Conservation (phyloP, 2,888 invertebrate species). For the Deroplatys truncata region DNA sequence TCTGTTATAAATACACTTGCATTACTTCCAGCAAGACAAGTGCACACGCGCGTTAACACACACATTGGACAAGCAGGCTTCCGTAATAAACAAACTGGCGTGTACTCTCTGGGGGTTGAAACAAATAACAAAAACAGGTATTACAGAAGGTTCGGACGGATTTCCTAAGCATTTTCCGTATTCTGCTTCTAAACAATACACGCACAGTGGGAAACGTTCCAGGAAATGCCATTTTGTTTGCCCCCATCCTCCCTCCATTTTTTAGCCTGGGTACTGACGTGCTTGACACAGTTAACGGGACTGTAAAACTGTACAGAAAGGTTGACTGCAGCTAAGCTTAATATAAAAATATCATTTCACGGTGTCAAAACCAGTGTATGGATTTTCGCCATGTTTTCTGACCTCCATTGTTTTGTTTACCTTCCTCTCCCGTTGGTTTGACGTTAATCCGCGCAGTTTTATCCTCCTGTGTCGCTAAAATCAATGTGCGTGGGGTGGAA, state of each 20-base stretch:
- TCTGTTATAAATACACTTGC: too few species aligned
- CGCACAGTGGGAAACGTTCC: not conserved
- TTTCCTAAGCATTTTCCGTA: not conserved
- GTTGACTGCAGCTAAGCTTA: not conserved
- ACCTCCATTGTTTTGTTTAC: not conserved
- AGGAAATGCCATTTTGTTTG: not conserved
- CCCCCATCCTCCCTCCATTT: not conserved
- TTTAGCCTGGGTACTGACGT: not conserved
- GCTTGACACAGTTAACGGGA: not conserved
- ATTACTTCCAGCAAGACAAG: too few species aligned
- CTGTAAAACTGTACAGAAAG: not conserved
- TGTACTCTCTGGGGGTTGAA: not conserved
- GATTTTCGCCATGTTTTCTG: not conserved
- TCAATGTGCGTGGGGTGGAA: not conserved
- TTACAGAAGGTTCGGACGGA: not conserved
- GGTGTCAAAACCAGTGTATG: not conserved
- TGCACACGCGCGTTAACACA: too few species aligned
- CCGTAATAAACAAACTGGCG: not conserved
- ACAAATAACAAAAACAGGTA: not conserved
- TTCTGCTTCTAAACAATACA: not conserved
- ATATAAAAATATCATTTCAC: not conserved
- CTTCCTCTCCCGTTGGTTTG: not conserved
- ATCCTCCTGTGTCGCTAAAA: not conserved
- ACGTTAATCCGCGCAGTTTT: not conserved
- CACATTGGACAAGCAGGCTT: not conserved